phyloP scores from a whole-genome alignment of 2,888 invertebrate genomes.

The Camponotus fellah region DNA sequence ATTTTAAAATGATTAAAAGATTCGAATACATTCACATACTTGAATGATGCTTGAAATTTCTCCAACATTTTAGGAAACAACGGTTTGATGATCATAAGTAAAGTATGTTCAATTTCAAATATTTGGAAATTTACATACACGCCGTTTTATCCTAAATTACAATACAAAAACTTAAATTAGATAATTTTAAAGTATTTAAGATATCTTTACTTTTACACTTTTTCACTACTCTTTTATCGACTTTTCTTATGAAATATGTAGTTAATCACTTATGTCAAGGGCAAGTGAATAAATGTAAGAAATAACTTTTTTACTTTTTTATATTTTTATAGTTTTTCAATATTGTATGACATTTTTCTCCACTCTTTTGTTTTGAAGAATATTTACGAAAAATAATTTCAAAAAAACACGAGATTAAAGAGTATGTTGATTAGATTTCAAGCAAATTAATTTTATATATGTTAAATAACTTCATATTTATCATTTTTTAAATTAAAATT shows the following conservation, averaged over 20 bases:
- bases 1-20: too few relatives aligned
- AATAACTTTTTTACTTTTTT: constrained; percentile 26
- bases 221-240: not conserved
- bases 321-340: constrained; percentile 56
- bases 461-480: constrained; percentile 29
- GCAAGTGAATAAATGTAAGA: constrained; percentile 37
- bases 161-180: not conserved
- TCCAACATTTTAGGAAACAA: not conserved
- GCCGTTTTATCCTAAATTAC: not conserved
- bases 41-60: too few relatives aligned
- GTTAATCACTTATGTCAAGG: not conserved
- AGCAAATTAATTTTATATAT: constrained; percentile 41
- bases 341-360: not conserved
- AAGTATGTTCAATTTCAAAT: not conserved
- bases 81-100: not conserved
- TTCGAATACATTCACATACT: too few relatives aligned
- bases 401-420: constrained; percentile 16
- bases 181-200: not conserved
- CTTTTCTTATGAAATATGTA: not conserved
- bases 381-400: constrained; percentile 45
- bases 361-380: not conserved
- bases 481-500: constrained; percentile 26
- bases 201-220: not conserved
- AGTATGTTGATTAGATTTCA: constrained; percentile 25
- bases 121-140: not conserved